These are phyloP conservation scores for Urechis unicinctus DNA, from an alignment of 2,888 invertebrate genomes.

Conservation along the genomic window DNA sequence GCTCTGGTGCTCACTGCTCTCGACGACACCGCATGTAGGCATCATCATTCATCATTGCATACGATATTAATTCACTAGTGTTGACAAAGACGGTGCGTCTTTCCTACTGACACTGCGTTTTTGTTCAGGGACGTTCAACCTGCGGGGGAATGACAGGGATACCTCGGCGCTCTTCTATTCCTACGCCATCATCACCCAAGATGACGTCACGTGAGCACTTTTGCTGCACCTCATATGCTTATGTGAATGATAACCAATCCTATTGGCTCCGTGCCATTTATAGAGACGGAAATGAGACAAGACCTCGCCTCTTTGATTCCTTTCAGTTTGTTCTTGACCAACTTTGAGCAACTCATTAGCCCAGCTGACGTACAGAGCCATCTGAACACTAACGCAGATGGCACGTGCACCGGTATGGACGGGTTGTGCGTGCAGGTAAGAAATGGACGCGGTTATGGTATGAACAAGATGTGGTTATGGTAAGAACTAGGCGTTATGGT, in stretches of 20 bases:
- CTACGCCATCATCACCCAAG: conserved; percentile 4
- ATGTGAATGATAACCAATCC: neutral
- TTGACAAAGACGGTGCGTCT: neutral
- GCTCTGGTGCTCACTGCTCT: conserved; percentile 17
- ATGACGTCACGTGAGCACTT: conserved; percentile 7
- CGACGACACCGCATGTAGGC: conserved; percentile 19
- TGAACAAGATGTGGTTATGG: neutral
- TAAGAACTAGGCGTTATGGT: too few relatives aligned
- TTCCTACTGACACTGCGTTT: neutral
- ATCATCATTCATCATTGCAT: too few relatives aligned
- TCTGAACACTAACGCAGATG: conserved; percentile 27
- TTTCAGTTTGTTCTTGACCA: neutral
- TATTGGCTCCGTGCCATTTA: too few relatives aligned
- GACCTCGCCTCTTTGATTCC: too few relatives aligned
- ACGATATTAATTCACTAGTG: too few relatives aligned
- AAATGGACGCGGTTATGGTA: neutral
- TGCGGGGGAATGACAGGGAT: conserved; percentile 11
- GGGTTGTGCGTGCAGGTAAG: conserved; percentile 32
- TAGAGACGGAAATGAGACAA: too few relatives aligned
- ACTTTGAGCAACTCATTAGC: conserved; percentile 5
- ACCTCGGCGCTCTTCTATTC: conserved; percentile 17
- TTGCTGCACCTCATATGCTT: neutral
- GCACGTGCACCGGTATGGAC: conserved; percentile 22
- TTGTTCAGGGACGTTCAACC: conserved; percentile 16
- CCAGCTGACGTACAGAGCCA: conserved; percentile 13